A percentile compares a stretch with the other conserved stretches of the same genome.
Conservation (phyloP, 1,140 invertebrate species). For the Danaus melanippus region DNA sequence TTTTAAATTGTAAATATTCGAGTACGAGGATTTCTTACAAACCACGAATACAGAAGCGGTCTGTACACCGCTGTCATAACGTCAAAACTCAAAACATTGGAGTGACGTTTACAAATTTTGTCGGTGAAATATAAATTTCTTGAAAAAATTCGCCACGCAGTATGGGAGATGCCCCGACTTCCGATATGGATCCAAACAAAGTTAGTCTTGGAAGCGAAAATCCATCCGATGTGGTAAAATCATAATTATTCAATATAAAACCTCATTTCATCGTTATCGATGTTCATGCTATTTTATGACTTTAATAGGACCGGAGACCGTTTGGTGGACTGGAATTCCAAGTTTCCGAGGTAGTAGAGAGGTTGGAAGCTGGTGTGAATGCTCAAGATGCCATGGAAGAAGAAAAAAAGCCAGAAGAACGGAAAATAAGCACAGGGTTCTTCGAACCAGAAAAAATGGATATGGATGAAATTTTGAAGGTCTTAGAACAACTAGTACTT, state of each 20-base stretch:
- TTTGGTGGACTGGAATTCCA: conserved; percentile 77
- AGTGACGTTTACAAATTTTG: conserved; percentile 67
- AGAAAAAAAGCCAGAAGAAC: conserved; percentile 45
- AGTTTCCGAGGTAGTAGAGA: conserved; percentile 77
- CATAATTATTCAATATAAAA: conserved; percentile 1
- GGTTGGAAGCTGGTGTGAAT: conserved; percentile 76
- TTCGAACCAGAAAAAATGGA: conserved; percentile 61
- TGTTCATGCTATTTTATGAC: conserved; percentile 13
- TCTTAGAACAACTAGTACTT: conserved; percentile 55
- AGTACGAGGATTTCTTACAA: background rate
- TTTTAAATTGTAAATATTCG: too few relatives aligned
- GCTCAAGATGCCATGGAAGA: conserved; percentile 49
- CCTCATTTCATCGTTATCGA: conserved; percentile 2
- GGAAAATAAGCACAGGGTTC: conserved; percentile 57
- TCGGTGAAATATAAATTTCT: conserved; percentile 48
- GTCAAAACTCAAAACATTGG: conserved; percentile 50
- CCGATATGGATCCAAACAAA: conserved; percentile 44
- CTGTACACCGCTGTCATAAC: conserved; percentile 16
- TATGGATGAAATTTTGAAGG: conserved; percentile 63
- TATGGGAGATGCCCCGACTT: conserved; percentile 58
- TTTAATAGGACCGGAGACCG: conserved; percentile 59
- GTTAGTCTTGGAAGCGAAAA: conserved; percentile 31
- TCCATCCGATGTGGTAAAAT: conserved; percentile 40
- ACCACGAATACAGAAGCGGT: conserved; percentile 9
- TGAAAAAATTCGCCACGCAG: conserved; percentile 56